Conservation (phyloP, 2,113 vertebrate genomes). For the Ailuropoda melanoleuca region DNA sequence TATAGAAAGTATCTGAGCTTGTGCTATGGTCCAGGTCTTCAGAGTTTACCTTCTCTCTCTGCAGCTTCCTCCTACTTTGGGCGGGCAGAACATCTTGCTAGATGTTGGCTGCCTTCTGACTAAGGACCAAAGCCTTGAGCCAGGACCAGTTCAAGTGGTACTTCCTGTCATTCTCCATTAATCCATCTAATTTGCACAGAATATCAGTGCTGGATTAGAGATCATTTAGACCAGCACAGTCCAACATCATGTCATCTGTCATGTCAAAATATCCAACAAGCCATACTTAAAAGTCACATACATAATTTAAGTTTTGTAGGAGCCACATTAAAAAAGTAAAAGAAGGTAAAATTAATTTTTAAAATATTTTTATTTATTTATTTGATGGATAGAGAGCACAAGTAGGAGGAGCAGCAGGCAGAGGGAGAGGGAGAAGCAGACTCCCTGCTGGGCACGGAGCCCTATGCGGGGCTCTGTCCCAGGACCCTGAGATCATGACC, state of each 20-base stretch:
- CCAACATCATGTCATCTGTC: not conserved
- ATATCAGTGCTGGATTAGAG: not conserved
- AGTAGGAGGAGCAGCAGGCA: not conserved
- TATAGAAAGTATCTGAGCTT: not conserved
- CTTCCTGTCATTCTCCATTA: not conserved
- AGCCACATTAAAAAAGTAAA: not conserved
- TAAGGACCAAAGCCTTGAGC: not conserved
- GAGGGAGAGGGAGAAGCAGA: not conserved
- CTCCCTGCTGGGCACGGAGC: not conserved
- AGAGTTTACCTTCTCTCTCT: not conserved
- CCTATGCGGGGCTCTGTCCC: rapidly evolving
- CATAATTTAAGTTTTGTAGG: not conserved
- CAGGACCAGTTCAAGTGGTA: not conserved
- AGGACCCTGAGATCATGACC: not conserved
- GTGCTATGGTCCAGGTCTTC: not conserved
- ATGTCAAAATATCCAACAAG: not conserved
- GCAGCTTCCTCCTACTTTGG: not conserved
- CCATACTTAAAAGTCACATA: not conserved
- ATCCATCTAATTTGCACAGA: not conserved
- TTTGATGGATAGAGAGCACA: not conserved
- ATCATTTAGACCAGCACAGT: not conserved
- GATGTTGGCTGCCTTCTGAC: not conserved
- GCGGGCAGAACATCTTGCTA: not conserved
- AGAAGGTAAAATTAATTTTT: not conserved
- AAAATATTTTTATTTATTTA: not conserved